These are phyloP conservation scores for Cyclargus thomasi DNA, from an alignment of 1,140 invertebrate species.

Conservation along the genomic window DNA sequence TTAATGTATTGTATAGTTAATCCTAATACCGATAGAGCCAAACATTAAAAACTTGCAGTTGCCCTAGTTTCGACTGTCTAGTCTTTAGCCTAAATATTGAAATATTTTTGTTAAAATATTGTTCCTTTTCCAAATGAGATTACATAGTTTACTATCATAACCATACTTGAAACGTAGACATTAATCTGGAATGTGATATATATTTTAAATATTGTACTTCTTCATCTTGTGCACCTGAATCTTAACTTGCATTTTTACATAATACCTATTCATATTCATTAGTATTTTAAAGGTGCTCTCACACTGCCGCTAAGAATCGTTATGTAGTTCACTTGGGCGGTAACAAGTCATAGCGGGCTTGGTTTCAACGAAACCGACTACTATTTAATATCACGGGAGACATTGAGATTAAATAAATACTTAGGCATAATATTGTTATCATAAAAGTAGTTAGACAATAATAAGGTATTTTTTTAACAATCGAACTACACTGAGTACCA, in stretches of 20 bases:
- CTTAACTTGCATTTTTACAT: background rate
- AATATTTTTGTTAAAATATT: background rate
- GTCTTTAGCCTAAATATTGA: background rate
- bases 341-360: no score
- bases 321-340: background rate
- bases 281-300: slow-evolving; percentile 21
- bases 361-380: no score
- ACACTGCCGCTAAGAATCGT: background rate
- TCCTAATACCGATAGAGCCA: background rate
- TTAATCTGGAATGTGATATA: slow-evolving; percentile 66
- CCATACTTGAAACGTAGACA: slow-evolving; percentile 38
- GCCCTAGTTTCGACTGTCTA: background rate
- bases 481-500: no score
- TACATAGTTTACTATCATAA: background rate
- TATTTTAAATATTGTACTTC: slow-evolving; percentile 35
- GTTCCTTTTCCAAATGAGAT: background rate
- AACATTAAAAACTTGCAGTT: background rate
- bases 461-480: no score
- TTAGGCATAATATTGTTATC: no score
- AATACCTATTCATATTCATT: background rate
- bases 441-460: no score
- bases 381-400: no score
- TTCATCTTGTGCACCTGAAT: background rate
- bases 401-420: no score
- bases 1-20: no score